Evolutionary conservation across 2,113 vertebrate species (phyloP).

Genomic region (Verasper variegatus): DNA sequence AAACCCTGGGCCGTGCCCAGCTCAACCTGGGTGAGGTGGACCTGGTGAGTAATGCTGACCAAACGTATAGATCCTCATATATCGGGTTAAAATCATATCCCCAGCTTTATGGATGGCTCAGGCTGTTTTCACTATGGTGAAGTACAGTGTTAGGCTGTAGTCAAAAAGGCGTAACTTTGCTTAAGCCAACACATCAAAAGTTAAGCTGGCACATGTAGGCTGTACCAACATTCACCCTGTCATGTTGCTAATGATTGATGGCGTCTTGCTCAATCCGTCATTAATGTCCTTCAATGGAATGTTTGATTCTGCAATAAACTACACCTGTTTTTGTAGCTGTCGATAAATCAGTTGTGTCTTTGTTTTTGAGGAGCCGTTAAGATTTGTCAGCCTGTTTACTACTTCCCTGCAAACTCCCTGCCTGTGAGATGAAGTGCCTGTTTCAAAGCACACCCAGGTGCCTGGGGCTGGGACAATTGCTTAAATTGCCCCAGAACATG

Average conservation of each 20-base stretch:
- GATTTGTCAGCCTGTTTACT: conserved; percentile 52
- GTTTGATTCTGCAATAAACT: conserved; percentile 16
- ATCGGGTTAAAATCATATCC: not conserved
- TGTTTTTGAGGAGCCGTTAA: not conserved
- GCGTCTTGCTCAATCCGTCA: not conserved
- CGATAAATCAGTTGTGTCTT: conserved; percentile 18
- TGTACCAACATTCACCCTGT: not conserved
- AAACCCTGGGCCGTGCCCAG: conserved; percentile 94
- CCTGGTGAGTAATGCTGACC: conserved; percentile 81
- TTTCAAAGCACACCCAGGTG: conserved; percentile 57
- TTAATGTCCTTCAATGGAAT: not conserved
- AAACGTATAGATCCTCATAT: not conserved
- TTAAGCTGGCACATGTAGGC: not conserved
- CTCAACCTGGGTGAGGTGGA: conserved; percentile 94
- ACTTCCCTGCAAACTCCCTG: conserved; percentile 20
- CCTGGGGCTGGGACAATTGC: conserved; percentile 60
- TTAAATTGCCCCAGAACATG: conserved; percentile 63
- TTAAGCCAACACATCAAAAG: not conserved
- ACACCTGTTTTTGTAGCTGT: conserved; percentile 1
- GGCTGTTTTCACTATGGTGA: not conserved
- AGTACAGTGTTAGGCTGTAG: not conserved
- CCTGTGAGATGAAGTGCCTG: conserved; percentile 30
- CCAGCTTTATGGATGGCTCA: not conserved
- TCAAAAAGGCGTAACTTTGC: not conserved
- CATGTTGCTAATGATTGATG: not conserved